Conservation (phyloP, 2,113 vertebrate genomes). For the Scalopus aquaticus region DNA sequence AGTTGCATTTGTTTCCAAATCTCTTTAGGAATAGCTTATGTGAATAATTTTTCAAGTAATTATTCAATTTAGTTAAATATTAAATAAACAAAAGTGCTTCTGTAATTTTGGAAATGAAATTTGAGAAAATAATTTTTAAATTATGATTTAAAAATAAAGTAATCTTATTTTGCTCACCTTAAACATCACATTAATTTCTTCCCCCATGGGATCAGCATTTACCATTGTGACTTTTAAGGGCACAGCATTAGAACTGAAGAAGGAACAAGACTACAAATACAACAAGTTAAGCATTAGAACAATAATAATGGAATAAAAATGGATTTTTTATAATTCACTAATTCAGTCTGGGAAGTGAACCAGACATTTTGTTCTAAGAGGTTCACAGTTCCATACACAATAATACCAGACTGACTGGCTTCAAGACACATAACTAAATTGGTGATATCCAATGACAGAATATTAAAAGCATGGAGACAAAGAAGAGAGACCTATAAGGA, state of each 20-base stretch:
- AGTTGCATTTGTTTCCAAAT: neutral
- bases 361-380: too few relatives aligned
- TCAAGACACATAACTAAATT: too few relatives aligned
- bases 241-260: slow-evolving; percentile 98
- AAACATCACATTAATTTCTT: slow-evolving; percentile 99
- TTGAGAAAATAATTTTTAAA: neutral
- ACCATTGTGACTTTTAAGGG: slow-evolving; percentile 94
- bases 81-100: neutral
- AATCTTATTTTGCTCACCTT: slow-evolving; percentile 88
- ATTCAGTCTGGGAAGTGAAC: too few relatives aligned
- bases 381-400: too few relatives aligned
- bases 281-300: slow-evolving; percentile 67
- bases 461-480: too few relatives aligned
- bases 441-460: too few relatives aligned
- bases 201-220: slow-evolving; percentile 95
- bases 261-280: slow-evolving; percentile 94
- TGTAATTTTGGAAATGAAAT: slow-evolving; percentile 28
- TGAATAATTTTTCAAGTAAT: neutral
- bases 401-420: too few relatives aligned
- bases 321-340: too few relatives aligned
- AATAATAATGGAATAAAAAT: slow-evolving; percentile 37
- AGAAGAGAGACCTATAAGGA: too few relatives aligned
- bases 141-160: neutral
- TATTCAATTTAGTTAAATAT: neutral
- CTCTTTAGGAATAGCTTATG: neutral